phyloP scores from a whole-genome alignment of 2,113 vertebrate genomes.

The Paradoxurus hermaphroditus region DNA sequence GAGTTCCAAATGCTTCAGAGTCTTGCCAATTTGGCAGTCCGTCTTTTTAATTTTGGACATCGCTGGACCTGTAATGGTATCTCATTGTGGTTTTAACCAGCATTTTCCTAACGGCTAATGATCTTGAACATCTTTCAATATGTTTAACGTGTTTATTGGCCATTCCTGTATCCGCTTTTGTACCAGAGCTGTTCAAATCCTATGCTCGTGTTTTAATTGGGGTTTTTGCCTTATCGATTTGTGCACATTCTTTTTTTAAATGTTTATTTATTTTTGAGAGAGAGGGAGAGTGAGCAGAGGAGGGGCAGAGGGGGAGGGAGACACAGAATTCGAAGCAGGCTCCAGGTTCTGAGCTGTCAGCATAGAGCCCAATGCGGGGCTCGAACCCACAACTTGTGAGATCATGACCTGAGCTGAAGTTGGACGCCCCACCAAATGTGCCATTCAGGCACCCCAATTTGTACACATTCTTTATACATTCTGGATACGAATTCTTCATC shows the following conservation, averaged over 20 bases:
- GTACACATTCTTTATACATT: neutral
- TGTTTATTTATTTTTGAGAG: neutral
- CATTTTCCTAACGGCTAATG: neutral
- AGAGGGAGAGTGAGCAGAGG: too few species aligned
- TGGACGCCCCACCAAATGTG: too few species aligned
- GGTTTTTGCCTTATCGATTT: neutral
- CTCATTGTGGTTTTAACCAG: neutral
- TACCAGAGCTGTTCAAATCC: neutral
- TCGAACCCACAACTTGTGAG: too few species aligned
- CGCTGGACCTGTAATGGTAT: neutral
- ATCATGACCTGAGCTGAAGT: too few species aligned
- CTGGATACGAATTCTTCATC: neutral
- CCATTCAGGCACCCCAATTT: neutral
- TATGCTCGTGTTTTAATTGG: neutral
- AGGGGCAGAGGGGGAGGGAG: too few species aligned
- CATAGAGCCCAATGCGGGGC: too few species aligned
- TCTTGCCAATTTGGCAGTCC: neutral
- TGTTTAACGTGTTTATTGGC: neutral
- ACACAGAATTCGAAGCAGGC: too few species aligned
- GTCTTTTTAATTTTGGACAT: neutral
- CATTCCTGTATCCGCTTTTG: neutral
- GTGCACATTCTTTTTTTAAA: neutral
- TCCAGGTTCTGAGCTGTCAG: too few species aligned
- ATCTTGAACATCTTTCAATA: neutral
- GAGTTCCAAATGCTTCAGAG: neutral